Evolutionary conservation across 2,113 vertebrate genomes (phyloP), one percentile per base, ranked within the genome.

Genomic region (Astur gentilis): DNA sequence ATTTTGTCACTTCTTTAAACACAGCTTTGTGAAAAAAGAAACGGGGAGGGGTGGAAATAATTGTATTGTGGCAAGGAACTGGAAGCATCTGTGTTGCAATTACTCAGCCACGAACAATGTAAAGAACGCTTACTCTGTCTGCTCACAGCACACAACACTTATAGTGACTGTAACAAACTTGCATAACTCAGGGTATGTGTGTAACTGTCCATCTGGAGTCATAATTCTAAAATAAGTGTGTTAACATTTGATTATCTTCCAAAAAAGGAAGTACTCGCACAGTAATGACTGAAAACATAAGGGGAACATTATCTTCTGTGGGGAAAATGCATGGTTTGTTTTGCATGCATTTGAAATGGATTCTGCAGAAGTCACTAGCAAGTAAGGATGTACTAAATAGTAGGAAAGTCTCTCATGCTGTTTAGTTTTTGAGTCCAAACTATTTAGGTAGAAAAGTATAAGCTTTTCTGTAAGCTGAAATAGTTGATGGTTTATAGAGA

Each of bases 61-160:
- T 40, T 32, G 44, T 49, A 11, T 47, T 81, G n/a, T 81, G n/a
- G 27, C 19, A 77, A 77, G 31, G 16, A 10, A 23, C 31, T 87
- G 22, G 61, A 64, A 91, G 21, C 40, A 86, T 61, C 44, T 85
- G 7, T 69, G 13, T 79, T 65, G 57, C 21, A 27, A 21, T 66
- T 87, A 32, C 27, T 89, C 8, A 60, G 0, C 85, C 23, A 21
- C 1, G 0, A 87, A 32, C 4, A 2, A 22, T 10, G 8, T 27
- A 67, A 29, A 69, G 60, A 64, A 60, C 1, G 7, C 13, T 57
- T 66, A 40, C 0, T 77, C 34, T 1, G 1, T 29, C 42, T 42
- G 44, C 19, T 64, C 1, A 1, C 22, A 83, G 61, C 29, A 57
- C 18, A 40, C 9, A 23, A 3, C 8, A 3, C 32, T 67, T 50